Evolutionary conservation across 2,113 vertebrate species (phyloP).

Genomic region (Tragulus kanchil): DNA sequence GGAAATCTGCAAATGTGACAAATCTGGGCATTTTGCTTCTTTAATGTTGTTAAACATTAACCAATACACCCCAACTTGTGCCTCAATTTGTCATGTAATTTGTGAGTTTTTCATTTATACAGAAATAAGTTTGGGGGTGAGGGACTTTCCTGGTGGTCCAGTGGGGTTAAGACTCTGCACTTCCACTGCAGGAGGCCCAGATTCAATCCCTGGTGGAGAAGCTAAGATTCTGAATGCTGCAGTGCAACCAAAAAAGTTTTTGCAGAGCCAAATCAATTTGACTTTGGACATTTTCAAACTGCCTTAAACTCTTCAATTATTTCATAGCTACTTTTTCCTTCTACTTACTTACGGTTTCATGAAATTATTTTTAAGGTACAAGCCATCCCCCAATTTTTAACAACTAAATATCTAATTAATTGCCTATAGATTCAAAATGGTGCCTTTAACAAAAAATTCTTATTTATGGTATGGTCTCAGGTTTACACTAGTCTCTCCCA

Average conservation of each 20-base stretch:
- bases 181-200: neutral
- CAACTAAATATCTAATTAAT: constrained; percentile 33
- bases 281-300: neutral
- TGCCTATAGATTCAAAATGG: constrained; percentile 27
- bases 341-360: constrained; percentile 1
- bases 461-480: neutral
- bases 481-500: neutral
- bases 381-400: neutral
- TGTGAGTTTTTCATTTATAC: neutral
- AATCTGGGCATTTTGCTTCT: neutral
- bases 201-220: neutral
- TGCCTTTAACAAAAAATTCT: neutral
- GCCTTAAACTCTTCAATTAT: neutral
- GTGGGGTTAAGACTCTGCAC: neutral
- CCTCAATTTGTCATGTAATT: neutral
- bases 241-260: neutral
- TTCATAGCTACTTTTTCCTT: neutral
- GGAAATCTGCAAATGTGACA: neutral
- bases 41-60: neutral
- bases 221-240: neutral
- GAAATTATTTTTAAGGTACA: constrained; percentile 10
- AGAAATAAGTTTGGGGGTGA: neutral
- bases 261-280: neutral
- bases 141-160: neutral
- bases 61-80: neutral